Evolutionary conservation across 1,140 invertebrate species (phyloP).

Genomic region (Linepithema humile): DNA sequence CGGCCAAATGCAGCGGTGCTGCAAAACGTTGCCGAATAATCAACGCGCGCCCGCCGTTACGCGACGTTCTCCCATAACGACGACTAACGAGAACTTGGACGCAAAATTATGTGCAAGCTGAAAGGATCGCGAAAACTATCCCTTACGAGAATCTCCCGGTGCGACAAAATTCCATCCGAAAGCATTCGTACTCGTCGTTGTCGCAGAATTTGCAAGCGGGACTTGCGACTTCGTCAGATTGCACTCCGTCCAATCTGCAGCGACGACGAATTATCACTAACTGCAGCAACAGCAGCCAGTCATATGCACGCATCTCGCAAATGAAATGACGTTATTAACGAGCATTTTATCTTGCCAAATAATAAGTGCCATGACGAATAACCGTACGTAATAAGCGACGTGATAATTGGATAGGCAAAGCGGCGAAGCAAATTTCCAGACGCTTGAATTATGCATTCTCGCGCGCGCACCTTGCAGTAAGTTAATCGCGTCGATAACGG

Average conservation of each 20-base stretch:
- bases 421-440: conserved; percentile 27
- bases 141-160: neutral
- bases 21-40: conserved; percentile 63
- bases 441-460: conserved; percentile 22
- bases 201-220: neutral
- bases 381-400: conserved; percentile 45
- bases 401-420: conserved; percentile 46
- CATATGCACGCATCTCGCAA: neutral
- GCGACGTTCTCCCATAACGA: conserved; percentile 13
- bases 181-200: conserved; percentile 5
- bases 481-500: conserved; percentile 46
- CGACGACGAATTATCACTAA: conserved; percentile 10
- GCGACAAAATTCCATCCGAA: conserved; percentile 4
- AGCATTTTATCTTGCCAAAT: conserved; percentile 53
- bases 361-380: conserved; percentile 42
- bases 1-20: neutral
- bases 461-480: neutral
- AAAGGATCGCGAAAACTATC: conserved; percentile 7
- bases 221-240: neutral
- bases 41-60: conserved; percentile 25
- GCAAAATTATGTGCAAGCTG: conserved; percentile 49
- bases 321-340: conserved; percentile 47
- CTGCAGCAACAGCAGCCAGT: neutral
- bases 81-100: conserved; percentile 66
- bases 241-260: neutral